A percentile compares a stretch with the other conserved stretches of the same genome.
Evolutionary conservation across 2,888 invertebrate species (phyloP).

Genomic region (Caenorhabditis auriculariae): DNA sequence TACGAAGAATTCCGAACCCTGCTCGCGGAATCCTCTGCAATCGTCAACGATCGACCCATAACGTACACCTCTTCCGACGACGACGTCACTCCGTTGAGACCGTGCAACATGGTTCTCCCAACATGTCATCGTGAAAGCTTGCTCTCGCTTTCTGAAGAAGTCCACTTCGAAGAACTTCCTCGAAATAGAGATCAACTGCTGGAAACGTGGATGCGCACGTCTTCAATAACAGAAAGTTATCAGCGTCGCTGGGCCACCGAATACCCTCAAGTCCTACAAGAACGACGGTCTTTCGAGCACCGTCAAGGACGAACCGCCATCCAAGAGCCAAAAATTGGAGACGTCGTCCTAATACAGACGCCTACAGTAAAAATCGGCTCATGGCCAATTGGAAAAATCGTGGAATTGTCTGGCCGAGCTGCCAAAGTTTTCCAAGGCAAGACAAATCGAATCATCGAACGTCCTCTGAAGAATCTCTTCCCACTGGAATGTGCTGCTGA

Average conservation of each 20-base stretch:
- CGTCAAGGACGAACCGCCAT: neutral
- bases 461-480: constrained; percentile 2
- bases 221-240: neutral
- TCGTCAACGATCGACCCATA: constrained; percentile 7
- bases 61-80: neutral
- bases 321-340: neutral
- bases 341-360: neutral
- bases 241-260: neutral
- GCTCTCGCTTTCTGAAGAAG: no score
- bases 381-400: neutral
- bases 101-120: constrained; percentile 5
- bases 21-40: neutral
- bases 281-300: neutral
- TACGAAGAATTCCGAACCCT: constrained; percentile 6
- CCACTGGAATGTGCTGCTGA: constrained; percentile 1
- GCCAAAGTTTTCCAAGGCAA: constrained; percentile 1
- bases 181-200: neutral
- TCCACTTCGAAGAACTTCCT: neutral
- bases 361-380: neutral
- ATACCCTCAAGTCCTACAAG: constrained; percentile 3
- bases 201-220: constrained; percentile 1
- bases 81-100: constrained; percentile 5
- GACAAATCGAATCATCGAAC: neutral
- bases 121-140: no score
- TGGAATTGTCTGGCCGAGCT: neutral